These are phyloP conservation scores for Euphonia xanthogaster DNA, from an alignment of 2,797 vertebrate genomes.

Conservation along the genomic window DNA sequence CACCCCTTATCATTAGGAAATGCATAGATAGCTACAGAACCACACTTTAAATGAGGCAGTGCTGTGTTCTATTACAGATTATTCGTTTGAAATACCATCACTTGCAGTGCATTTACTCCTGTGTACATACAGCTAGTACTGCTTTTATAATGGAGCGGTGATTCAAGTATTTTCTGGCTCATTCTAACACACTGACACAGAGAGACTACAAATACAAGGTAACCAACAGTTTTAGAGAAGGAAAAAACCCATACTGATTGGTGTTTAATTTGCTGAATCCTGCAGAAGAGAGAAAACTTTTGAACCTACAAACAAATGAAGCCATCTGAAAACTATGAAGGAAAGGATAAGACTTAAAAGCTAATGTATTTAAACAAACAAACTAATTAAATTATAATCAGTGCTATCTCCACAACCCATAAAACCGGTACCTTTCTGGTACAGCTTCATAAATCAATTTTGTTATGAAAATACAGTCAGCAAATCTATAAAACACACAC, in stretches of 20 bases:
- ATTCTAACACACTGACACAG: neutral
- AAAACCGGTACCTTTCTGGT: neutral
- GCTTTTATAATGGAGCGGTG: neutral
- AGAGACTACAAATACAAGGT: neutral
- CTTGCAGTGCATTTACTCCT: neutral
- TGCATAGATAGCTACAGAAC: neutral
- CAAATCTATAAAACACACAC: neutral
- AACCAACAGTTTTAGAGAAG: neutral
- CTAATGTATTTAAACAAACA: neutral
- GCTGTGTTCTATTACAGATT: neutral
- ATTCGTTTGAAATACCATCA: neutral
- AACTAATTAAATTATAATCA: neutral
- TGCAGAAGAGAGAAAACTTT: neutral
- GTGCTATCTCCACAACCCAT: neutral
- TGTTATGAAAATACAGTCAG: neutral
- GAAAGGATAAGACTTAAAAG: neutral
- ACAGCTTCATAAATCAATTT: neutral
- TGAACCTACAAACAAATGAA: neutral
- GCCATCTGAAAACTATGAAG: neutral
- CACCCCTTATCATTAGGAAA: neutral
- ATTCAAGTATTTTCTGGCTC: neutral
- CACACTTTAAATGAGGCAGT: neutral
- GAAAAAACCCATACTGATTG: rapidly evolving
- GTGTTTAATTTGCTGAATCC: neutral
- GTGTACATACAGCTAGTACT: neutral